Evolutionary conservation across 2,113 vertebrate genomes (phyloP).

Genomic region (Bubo bubo): DNA sequence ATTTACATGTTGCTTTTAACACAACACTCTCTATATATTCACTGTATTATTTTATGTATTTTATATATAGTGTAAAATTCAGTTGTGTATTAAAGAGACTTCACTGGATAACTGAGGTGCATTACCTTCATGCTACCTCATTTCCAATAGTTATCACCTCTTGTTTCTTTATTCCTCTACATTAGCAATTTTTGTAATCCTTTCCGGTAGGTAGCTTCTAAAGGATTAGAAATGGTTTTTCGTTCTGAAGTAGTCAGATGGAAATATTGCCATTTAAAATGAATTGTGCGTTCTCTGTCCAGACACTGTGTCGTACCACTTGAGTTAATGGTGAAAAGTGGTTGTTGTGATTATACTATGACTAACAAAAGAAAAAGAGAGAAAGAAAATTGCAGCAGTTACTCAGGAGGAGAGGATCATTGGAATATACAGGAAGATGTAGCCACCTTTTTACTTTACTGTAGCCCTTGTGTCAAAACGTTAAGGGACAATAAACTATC

Average conservation of each 20-base stretch:
- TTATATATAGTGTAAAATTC: background rate
- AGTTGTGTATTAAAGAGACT: background rate
- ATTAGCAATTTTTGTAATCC: background rate
- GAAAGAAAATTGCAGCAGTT: background rate
- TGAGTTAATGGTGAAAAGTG: background rate
- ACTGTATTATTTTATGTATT: background rate
- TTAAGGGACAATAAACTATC: background rate
- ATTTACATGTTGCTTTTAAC: background rate
- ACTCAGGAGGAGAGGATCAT: background rate
- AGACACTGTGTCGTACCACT: background rate
- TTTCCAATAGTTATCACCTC: background rate
- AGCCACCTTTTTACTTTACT: background rate
- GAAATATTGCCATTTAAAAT: background rate
- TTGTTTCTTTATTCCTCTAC: background rate
- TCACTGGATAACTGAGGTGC: background rate
- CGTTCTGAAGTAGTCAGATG: background rate
- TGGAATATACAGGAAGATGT: background rate
- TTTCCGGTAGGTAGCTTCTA: background rate
- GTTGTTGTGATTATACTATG: background rate
- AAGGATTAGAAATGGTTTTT: background rate
- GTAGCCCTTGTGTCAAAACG: background rate
- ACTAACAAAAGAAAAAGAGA: background rate
- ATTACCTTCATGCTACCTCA: background rate
- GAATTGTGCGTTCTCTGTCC: background rate
- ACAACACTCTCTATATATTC: background rate